Base-by-base conservation (phyloP, 2,797 vertebrate genomes). In the Merluccius polli region DNA sequence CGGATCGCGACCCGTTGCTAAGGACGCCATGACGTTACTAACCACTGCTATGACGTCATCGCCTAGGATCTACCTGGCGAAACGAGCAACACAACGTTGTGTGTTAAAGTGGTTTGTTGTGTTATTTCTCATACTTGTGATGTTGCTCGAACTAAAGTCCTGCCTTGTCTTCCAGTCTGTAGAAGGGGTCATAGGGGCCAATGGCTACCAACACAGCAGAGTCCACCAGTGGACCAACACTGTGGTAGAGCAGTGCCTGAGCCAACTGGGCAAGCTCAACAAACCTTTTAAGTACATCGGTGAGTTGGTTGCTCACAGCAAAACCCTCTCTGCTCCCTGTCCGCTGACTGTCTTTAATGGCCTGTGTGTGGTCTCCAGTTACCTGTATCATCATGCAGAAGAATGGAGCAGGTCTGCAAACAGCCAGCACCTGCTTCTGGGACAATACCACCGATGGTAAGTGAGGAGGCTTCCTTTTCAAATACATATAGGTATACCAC, bases 341-440 rank as follows among this genome's bases (percentile, higher is more conserved):
- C 59, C 8, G 71, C 35, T 15, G 11, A n/a, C 36, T 29, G 12
- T 4, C 10, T 7, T 71, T 73, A 24, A 75, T 48, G 10, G 32
- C 16, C 7, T 48, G 9, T 76, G 24, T 36, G 41, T 31, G 24
- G 38, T 48, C 35, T 59, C 65, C 87, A 97, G 97, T 96, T 70
- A 98, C 94, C 52, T 98, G 97, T 80, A 91, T 97, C 72, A 97
- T 98, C 79, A 98, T 98, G 96, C 97, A 99, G 81, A 98, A 98
- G 90, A 98, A 96, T 4, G 97, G 98, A 63, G 98, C 98, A 8
- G 98, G 98, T 11, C 84, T 98, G 35, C 96, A 99, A 79, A 95
- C 97, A 8, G 96, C 97, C 24, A 97, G 94, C 70, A 93, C 96
- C 4, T 99, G 97, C 87, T 98, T 97, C 92, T 99, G 97, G 97